Conservation (phyloP, 2,888 invertebrate genomes). For the Minunthozetes semirufus region DNA sequence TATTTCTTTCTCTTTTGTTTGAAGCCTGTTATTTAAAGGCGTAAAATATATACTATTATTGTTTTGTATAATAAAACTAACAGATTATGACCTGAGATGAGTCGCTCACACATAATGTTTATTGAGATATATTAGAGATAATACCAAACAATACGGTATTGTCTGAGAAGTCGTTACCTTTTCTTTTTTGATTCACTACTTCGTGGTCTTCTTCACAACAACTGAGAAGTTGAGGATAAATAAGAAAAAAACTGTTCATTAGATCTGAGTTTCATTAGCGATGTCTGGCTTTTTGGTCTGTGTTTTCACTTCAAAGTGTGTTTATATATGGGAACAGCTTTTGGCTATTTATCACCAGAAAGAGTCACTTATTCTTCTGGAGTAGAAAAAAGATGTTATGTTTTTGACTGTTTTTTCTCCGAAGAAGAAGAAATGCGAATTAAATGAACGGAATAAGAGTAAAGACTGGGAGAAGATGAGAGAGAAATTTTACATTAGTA, state of each 20-base stretch:
- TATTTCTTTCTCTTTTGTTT: too few relatives aligned
- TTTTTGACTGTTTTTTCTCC: neutral
- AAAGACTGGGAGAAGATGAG: neutral
- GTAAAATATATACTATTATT: neutral
- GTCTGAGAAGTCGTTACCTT: neutral
- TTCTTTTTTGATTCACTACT: neutral
- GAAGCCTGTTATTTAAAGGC: neutral
- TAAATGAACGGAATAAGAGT: neutral
- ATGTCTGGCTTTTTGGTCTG: neutral
- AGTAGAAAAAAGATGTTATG: neutral
- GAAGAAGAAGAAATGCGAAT: neutral
- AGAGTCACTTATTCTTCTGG: too few relatives aligned
- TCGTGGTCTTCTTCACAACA: neutral
- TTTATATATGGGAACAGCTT: too few relatives aligned
- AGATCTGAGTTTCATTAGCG: neutral
- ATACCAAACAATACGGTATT: neutral
- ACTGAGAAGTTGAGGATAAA: too few relatives aligned
- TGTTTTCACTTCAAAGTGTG: too few relatives aligned
- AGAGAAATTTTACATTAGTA: constrained; percentile 21
- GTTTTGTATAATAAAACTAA: neutral
- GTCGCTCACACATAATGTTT: constrained; percentile 11
- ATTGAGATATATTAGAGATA: neutral
- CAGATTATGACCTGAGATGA: neutral
- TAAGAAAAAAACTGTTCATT: neutral
- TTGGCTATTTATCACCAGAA: too few relatives aligned